Conservation (phyloP, 2,113 vertebrate species). For the Hemicordylus capensis region DNA sequence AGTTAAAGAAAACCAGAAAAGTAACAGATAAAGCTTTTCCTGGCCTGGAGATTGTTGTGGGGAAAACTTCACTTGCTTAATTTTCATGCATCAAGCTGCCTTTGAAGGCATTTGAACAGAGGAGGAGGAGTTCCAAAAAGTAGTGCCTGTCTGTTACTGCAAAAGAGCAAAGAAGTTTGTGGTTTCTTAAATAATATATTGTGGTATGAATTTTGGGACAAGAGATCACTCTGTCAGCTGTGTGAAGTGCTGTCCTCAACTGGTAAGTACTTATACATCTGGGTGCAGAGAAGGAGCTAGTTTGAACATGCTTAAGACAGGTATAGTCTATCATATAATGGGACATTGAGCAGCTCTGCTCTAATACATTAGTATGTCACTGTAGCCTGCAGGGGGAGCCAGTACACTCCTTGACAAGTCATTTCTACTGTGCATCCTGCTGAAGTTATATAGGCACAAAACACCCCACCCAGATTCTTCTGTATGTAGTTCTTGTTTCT, state of each 20-base stretch:
- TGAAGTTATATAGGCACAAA: neutral
- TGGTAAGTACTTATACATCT: neutral
- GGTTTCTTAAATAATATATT: neutral
- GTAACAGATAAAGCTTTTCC: neutral
- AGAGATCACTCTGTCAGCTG: too few relatives aligned
- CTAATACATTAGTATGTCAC: too few relatives aligned
- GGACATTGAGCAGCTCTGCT: too few relatives aligned
- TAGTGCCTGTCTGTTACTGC: too few relatives aligned
- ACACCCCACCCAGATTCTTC: neutral
- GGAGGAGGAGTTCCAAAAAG: too few relatives aligned
- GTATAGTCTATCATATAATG: neutral
- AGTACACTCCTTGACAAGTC: accelerated
- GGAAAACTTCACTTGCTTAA: neutral
- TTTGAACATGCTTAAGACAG: neutral
- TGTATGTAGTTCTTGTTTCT: neutral
- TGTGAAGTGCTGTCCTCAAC: neutral
- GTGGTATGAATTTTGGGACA: neutral
- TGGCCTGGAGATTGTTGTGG: too few relatives aligned
- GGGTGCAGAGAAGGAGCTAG: neutral
- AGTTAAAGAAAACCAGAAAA: too few relatives aligned
- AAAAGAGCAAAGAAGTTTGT: neutral
- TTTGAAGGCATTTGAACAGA: neutral
- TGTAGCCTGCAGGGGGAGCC: neutral
- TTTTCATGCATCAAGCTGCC: neutral
- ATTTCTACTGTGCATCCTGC: too few relatives aligned